Evolutionary conservation across 2,113 vertebrate species (phyloP).

Genomic region (Prionailurus viverrinus): DNA sequence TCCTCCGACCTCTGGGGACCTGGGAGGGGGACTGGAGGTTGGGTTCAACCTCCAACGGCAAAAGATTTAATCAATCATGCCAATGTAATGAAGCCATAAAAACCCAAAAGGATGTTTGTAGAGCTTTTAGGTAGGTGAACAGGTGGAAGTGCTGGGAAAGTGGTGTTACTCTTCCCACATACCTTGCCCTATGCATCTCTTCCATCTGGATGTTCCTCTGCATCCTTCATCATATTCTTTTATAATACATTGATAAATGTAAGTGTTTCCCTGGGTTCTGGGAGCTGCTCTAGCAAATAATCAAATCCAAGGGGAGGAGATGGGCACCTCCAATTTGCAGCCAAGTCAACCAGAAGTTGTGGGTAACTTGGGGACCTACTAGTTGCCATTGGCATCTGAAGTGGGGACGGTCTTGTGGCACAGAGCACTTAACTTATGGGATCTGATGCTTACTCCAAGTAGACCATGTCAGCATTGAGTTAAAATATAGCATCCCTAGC

Average conservation of each 20-base stretch:
- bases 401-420: not conserved
- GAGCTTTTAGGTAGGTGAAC: not conserved
- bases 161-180: not conserved
- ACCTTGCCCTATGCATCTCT: not conserved
- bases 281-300: not conserved
- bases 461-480: not conserved
- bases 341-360: not conserved
- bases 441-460: not conserved
- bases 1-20: not conserved
- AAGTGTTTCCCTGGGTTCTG: not conserved
- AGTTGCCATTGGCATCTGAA: not conserved
- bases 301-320: not conserved
- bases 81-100: not conserved
- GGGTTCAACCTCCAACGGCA: not conserved
- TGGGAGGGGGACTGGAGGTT: not conserved
- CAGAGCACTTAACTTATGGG: not conserved
- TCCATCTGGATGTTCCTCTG: not conserved
- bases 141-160: not conserved
- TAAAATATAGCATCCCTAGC: not conserved
- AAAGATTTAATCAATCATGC: not conserved
- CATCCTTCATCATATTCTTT: not conserved
- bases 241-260: not conserved
- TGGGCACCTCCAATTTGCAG: not conserved
- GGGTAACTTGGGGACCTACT: not conserved
- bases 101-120: not conserved